These are phyloP conservation scores for Hippopotamus amphibius DNA, from an alignment of 2,113 vertebrate species.

Conservation along the genomic window DNA sequence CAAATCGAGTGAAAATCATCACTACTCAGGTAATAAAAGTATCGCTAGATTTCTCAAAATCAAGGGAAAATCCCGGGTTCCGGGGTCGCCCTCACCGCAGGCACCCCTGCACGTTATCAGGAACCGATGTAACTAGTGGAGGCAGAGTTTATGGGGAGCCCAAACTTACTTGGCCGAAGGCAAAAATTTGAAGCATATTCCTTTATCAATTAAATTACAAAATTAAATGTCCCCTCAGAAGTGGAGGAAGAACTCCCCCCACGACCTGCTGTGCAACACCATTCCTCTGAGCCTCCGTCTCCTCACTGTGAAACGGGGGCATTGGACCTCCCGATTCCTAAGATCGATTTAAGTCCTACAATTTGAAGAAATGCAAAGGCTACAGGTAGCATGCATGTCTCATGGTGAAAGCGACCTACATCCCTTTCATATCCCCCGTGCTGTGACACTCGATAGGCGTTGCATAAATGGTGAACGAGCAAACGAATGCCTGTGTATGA, in stretches of 20 bases:
- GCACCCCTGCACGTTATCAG: background rate
- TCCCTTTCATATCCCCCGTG: background rate
- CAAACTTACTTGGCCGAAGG: background rate
- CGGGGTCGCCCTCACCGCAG: background rate
- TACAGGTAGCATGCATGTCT: background rate
- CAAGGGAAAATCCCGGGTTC: slow-evolving; percentile 14
- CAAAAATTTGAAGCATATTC: background rate
- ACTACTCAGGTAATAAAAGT: background rate
- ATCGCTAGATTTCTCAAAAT: slow-evolving; percentile 43
- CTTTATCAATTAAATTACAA: slow-evolving; percentile 13
- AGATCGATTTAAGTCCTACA: background rate
- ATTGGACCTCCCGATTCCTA: background rate
- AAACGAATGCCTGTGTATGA: background rate
- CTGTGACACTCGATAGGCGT: background rate
- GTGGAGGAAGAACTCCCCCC: background rate
- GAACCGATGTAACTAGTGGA: background rate
- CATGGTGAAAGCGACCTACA: background rate
- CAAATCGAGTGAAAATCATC: slow-evolving; percentile 30
- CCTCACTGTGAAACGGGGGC: background rate
- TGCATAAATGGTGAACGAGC: background rate
- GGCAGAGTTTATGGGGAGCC: background rate
- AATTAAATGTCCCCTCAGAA: background rate
- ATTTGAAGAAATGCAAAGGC: background rate
- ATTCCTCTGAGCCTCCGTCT: background rate
- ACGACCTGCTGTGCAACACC: background rate